Evolutionary conservation across 2,113 vertebrate species (phyloP).

Genomic region (Psilopogon haemacephalus): DNA sequence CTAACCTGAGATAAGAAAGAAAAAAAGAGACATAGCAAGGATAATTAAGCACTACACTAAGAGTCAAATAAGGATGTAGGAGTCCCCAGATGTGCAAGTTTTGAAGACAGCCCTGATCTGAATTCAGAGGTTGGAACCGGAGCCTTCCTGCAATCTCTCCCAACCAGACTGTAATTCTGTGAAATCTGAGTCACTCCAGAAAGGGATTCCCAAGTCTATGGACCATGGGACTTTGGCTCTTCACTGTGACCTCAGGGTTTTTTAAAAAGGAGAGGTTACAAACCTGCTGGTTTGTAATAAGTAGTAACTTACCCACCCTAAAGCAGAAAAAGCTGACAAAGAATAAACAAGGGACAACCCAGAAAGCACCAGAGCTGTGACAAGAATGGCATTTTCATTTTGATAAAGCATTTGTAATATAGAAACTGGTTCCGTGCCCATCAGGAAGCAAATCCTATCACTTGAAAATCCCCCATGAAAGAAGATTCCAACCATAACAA

Average conservation of each 20-base stretch:
- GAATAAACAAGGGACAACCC: slow-evolving; percentile 22
- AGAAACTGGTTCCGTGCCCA: slow-evolving; percentile 20
- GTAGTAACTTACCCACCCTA: neutral
- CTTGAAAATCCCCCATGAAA: slow-evolving; percentile 43
- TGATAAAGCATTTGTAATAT: slow-evolving; percentile 37
- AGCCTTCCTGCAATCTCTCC: neutral
- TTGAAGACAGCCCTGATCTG: neutral
- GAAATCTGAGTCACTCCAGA: neutral
- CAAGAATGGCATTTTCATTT: slow-evolving; percentile 37
- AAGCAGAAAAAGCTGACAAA: neutral
- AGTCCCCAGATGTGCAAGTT: neutral
- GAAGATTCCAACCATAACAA: slow-evolving; percentile 32
- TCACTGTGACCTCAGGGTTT: neutral
- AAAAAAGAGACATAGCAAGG: neutral
- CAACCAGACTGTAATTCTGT: neutral
- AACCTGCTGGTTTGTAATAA: neutral
- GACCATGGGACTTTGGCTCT: neutral
- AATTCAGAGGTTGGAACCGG: neutral
- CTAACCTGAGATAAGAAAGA: neutral
- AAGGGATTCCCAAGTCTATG: neutral
- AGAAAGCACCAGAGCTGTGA: slow-evolving; percentile 8
- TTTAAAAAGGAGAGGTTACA: neutral
- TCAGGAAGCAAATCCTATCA: slow-evolving; percentile 40
- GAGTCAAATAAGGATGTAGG: neutral
- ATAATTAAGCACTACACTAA: neutral